These are phyloP conservation scores for Eupithecia vulgata DNA, from an alignment of 2,888 invertebrate species.

Conservation along the genomic window DNA sequence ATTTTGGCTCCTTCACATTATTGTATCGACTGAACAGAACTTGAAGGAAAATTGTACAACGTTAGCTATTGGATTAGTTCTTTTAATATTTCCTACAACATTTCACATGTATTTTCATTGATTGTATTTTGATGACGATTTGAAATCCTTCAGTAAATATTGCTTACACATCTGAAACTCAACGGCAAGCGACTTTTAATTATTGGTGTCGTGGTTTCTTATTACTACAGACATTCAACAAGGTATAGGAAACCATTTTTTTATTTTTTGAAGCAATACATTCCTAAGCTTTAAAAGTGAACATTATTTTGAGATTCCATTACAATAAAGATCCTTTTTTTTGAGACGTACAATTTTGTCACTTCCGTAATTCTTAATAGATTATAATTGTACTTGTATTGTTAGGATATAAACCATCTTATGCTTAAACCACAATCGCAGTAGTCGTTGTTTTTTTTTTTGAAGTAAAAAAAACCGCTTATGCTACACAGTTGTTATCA, in stretches of 20 bases:
- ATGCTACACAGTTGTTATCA: no score
- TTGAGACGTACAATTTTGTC: not conserved
- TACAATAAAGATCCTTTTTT: not conserved
- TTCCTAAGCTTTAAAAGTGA: not conserved
- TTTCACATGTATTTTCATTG: not conserved
- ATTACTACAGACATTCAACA: no score
- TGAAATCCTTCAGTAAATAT: no score
- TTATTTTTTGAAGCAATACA: not conserved
- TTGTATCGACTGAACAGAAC: not conserved
- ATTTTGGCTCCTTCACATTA: not conserved
- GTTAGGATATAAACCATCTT: not conserved
- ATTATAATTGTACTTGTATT: not conserved
- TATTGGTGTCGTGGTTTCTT: no score
- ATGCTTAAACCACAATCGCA: not conserved
- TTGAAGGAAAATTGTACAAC: not conserved
- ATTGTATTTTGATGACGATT: no score
- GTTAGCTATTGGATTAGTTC: not conserved
- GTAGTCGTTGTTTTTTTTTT: not conserved
- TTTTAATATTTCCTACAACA: not conserved
- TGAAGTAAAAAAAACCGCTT: not conserved
- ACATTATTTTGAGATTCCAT: slow-evolving; percentile 3
- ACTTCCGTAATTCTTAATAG: not conserved
- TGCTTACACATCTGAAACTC: no score
- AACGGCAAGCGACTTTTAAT: no score
- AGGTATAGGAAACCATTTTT: not conserved